These are phyloP conservation scores for Phrynosoma blainvillii DNA, from an alignment of 2,113 vertebrate genomes.

Conservation along the genomic window DNA sequence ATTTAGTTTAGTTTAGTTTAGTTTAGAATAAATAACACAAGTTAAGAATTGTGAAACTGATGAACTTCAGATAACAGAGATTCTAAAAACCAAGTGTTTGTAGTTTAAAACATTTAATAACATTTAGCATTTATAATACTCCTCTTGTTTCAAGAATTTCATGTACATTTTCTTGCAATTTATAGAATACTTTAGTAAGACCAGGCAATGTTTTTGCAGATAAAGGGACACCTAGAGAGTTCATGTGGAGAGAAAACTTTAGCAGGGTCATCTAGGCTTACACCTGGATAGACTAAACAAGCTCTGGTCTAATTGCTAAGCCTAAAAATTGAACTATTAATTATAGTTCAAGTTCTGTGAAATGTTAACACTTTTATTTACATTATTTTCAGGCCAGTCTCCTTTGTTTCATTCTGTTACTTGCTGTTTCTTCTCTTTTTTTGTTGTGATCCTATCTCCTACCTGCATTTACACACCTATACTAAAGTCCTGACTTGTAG, in stretches of 20 bases:
- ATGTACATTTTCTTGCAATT: not conserved
- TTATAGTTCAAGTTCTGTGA: conserved; percentile 16
- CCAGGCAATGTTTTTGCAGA: not conserved
- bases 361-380: not conserved
- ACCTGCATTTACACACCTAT: too few relatives aligned
- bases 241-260: not conserved
- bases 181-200: not conserved
- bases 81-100: not conserved
- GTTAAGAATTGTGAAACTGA: not conserved
- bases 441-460: not conserved
- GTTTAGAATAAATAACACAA: not conserved
- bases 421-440: not conserved
- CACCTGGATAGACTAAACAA: not conserved
- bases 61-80: not conserved
- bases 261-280: not conserved
- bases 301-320: too few relatives aligned
- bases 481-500: too few relatives aligned
- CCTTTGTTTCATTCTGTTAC: not conserved
- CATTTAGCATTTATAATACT: not conserved
- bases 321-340: not conserved
- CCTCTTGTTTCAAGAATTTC: too few relatives aligned
- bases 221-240: not conserved
- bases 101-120: conserved; percentile 5
- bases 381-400: not conserved
- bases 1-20: not conserved